Evolutionary conservation across 1,140 invertebrate species (phyloP).

Genomic region (Euura saliciscinereae): DNA sequence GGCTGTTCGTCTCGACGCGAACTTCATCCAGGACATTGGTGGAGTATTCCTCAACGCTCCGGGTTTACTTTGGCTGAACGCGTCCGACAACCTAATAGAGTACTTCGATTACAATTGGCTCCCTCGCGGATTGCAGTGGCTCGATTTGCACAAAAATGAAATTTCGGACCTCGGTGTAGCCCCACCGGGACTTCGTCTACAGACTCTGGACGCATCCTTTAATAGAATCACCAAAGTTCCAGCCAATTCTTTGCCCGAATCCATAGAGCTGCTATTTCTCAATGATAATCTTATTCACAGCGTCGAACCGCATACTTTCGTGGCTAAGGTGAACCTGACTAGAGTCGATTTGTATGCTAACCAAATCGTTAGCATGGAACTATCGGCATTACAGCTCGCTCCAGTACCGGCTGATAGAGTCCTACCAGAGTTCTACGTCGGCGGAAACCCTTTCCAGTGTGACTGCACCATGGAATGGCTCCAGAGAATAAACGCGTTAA

Average conservation of each 20-base stretch:
- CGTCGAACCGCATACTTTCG: conserved; percentile 82
- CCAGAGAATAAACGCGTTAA: conserved; percentile 78
- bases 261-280: conserved; percentile 78
- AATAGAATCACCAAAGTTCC: conserved; percentile 79
- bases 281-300: conserved; percentile 82
- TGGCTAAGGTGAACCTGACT: conserved; percentile 82
- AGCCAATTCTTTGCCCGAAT: conserved; percentile 74
- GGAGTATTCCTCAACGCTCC: conserved; percentile 78
- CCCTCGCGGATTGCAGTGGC: conserved; percentile 76
- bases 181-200: conserved; percentile 68
- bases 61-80: conserved; percentile 81
- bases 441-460: conserved; percentile 86
- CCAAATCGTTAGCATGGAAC: conserved; percentile 80
- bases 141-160: conserved; percentile 84
- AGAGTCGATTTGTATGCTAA: conserved; percentile 86
- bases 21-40: conserved; percentile 77
- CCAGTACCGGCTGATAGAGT: conserved; percentile 71
- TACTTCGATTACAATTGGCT: conserved; percentile 85
- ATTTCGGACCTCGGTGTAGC: conserved; percentile 72
- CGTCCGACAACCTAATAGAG: conserved; percentile 82
- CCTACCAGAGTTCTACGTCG: conserved; percentile 85
- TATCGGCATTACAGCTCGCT: conserved; percentile 76
- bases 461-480: conserved; percentile 90
- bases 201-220: conserved; percentile 82
- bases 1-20: conserved; percentile 82